Base-by-base conservation (phyloP, 2,797 vertebrate genomes). In the Sylvia borin region DNA sequence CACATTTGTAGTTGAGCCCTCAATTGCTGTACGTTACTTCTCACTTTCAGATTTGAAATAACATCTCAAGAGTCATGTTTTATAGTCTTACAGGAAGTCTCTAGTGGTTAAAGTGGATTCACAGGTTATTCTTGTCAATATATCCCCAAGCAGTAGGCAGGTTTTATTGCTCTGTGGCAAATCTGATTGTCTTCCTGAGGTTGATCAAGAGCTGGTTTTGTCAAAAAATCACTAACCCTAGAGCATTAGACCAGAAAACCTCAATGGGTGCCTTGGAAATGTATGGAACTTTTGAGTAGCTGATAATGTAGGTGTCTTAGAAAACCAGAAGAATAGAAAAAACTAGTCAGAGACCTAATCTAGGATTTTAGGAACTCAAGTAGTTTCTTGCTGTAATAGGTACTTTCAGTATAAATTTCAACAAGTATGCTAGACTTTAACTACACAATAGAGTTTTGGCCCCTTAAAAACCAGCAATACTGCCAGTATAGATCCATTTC, bases 121-220 rank as follows among this genome's bases (percentile, higher is more conserved):
- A 76, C 47, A 73, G 90, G 71, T 95, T 96, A 88, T 93, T 90
- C 77, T 45, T 93, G 71, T 89, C 55, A 85, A 36, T 87, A 73
- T 85, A 90, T 93, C 15, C 24, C 42, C 18, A 32, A 84, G 55
- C 51, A 26, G 10, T 53, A 36, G 51, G 27, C 34, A 42, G n/a
- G 32, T 88, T 72, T 78, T 90, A 61, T 43, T 91, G 61, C 36
- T 82, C 15, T 38, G 5, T 89, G 64, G 13, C 5, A 16, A 82
- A 57, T 8, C 26, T 76, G 31, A 24, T 78, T 82, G 31, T 85
- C n/a, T 88, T 92, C 53, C 68, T 48, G 48, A 88, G 42, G 32
- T 82, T 91, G n/a, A n/a, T 66, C 34, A 66, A 68, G 48, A 92
- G 19, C 13, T 38, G 24, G 4, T 79, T 91, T 76, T 85, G 42